These are phyloP conservation scores for Aphyosemion australe DNA, from an alignment of 2,113 vertebrate species.

Conservation along the genomic window DNA sequence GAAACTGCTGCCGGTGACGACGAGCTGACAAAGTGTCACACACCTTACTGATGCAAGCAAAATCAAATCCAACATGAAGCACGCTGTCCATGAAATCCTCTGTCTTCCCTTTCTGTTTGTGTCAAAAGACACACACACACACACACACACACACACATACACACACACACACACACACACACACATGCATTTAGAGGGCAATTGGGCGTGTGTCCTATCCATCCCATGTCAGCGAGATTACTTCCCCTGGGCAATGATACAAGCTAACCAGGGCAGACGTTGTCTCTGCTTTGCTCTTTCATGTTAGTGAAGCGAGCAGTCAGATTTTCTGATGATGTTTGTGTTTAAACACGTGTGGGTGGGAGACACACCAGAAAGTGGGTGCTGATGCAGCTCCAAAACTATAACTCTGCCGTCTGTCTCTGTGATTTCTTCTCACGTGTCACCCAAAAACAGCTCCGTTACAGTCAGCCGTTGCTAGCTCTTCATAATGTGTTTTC, in stretches of 20 bases:
- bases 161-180: conserved; percentile 14
- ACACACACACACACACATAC: conserved; percentile 15
- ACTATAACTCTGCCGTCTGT: not conserved
- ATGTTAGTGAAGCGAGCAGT: conserved; percentile 53
- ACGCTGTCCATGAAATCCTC: conserved; percentile 11
- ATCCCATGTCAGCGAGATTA: conserved; percentile 61
- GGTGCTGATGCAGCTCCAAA: not conserved
- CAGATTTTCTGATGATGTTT: conserved; percentile 23
- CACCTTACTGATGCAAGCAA: conserved; percentile 41
- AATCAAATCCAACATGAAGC: conserved; percentile 44
- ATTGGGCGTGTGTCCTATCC: conserved; percentile 31
- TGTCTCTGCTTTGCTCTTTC: conserved; percentile 31
- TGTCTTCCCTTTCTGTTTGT: conserved; percentile 15
- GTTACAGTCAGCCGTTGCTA: conserved; percentile 21
- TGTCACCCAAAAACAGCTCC: conserved; percentile 11
- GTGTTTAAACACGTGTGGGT: not conserved
- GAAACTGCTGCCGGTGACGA: conserved; percentile 39
- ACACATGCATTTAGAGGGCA: conserved; percentile 21
- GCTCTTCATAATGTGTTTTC: conserved; percentile 48
- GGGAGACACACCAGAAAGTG: not conserved
- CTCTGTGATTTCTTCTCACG: conserved; percentile 16
- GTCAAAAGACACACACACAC: conserved; percentile 16
- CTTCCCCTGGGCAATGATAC: conserved; percentile 44
- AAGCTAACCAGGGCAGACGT: conserved; percentile 45
- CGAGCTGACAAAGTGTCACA: conserved; percentile 47